These are phyloP conservation scores for Ochotona princeps DNA, from an alignment of 2,113 vertebrate species.

Conservation along the genomic window DNA sequence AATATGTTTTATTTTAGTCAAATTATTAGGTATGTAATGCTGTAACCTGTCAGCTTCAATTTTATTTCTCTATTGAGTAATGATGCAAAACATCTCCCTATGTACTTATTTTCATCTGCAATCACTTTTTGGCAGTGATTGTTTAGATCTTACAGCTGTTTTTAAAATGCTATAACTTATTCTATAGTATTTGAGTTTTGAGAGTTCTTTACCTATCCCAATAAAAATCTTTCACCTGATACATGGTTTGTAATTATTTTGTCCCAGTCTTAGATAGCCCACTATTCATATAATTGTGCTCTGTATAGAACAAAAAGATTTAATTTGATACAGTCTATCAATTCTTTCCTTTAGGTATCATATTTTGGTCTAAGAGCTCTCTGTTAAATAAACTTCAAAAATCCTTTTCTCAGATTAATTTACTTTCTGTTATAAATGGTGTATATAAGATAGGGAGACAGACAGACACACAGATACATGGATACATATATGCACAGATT, in stretches of 20 bases:
- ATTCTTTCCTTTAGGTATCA: neutral
- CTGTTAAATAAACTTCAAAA: conserved; percentile 10
- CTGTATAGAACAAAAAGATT: neutral
- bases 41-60: neutral
- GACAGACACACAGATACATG: too few relatives aligned
- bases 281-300: neutral
- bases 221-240: neutral
- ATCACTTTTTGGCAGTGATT: neutral
- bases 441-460: too few relatives aligned
- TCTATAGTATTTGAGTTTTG: neutral
- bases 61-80: conserved; percentile 5
- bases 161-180: neutral
- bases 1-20: conserved; percentile 12
- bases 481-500: too few relatives aligned
- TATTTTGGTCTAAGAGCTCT: neutral
- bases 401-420: neutral
- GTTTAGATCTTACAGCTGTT: neutral
- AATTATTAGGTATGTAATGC: neutral
- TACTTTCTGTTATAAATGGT: too few relatives aligned
- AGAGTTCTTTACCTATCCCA: neutral
- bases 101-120: neutral
- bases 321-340: neutral
- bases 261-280: neutral
- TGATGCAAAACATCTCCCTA: neutral
- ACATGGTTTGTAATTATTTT: neutral